Base-by-base conservation (phyloP, 2,888 invertebrate genomes). In the Drosophila sordidapex region DNA sequence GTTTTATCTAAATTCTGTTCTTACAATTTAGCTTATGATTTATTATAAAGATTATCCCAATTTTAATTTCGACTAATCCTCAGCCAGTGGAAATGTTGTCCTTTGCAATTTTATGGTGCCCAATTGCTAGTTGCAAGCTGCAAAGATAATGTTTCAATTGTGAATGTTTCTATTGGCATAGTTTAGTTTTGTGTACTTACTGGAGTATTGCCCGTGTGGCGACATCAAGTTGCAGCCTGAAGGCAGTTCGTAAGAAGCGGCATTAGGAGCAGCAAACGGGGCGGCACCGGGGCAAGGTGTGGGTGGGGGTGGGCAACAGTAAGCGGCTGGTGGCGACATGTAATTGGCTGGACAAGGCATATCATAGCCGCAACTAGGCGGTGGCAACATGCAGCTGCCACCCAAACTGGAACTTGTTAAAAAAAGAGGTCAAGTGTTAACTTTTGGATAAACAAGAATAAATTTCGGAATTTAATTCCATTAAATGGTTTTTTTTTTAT, bases 221-320 rank as follows among this genome's bases (percentile, higher is more conserved):
- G 21, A 4, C 18, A 15, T 21, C 6, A n/a, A 11, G 0, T 4
- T 27, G 27, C 21, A 29, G 11, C 27, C 58, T 0, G 21, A 2
- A 10, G 74, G 60, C 49, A 68, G 18, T 36, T 73, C 52, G 29
- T 31, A 63, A 15, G 18, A 53, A 43, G n/a, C 4, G 18, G 35
- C 13, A 13, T 48, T 21, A 4, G 7, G 15, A 2, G 36, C 36
- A 21, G 27, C 0, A 18, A 49, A 18, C 27, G 49, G 10, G 3
- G 29, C 11, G 15, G 10, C 7, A 2, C 27, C 2, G 5, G 1
- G 21, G 4, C 31, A 29, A 11, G n/a, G 25, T 21, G 29, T 7
- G 27, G 4, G 7, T 8, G 49, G 13, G n/a, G 49, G 59, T 8
- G 38, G 10, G 36, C 29, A 2, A 33, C 21, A 33, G 33, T 18